Percentiles rank a stretch among this genome's conserved stretches.
Evolutionary conservation across 2,113 vertebrate genomes (phyloP).

Genomic region (Gymnogyps californianus): DNA sequence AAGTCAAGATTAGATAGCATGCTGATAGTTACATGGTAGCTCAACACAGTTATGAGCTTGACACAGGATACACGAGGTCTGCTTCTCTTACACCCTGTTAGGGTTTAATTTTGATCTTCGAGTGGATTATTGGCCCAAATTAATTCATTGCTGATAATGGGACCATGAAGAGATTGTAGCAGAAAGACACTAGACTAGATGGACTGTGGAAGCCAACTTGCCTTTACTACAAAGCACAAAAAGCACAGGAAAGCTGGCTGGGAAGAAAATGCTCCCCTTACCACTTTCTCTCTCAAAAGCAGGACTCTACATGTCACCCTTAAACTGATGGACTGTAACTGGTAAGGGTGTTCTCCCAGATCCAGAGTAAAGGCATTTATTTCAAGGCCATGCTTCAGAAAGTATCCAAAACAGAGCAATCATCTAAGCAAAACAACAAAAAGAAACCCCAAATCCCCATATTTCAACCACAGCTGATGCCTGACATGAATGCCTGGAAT

Average conservation of each 20-base stretch:
- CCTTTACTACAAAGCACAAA: not conserved
- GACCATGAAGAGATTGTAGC: not conserved
- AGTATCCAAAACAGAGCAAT: not conserved
- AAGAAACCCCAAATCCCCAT: accelerated
- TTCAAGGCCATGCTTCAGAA: not conserved
- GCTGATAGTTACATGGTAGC: accelerated
- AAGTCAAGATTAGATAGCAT: not conserved
- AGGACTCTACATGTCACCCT: not conserved
- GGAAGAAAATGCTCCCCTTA: not conserved
- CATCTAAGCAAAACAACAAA: not conserved
- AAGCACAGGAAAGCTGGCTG: not conserved
- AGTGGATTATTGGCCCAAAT: not conserved
- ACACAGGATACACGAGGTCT: not conserved
- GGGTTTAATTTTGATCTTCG: not conserved
- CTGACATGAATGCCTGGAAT: not conserved
- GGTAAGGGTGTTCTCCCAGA: not conserved
- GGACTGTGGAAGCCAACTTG: not conserved
- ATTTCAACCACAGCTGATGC: not conserved
- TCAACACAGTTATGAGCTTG: not conserved
- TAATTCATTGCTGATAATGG: not conserved
- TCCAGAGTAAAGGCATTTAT: not conserved
- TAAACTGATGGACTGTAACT: not conserved
- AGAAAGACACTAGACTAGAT: not conserved
- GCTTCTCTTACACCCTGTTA: not conserved
- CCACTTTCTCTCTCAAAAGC: not conserved